phyloP scores from a whole-genome alignment of 23 tunicate genomes.

The Ciona savignyi region DNA sequence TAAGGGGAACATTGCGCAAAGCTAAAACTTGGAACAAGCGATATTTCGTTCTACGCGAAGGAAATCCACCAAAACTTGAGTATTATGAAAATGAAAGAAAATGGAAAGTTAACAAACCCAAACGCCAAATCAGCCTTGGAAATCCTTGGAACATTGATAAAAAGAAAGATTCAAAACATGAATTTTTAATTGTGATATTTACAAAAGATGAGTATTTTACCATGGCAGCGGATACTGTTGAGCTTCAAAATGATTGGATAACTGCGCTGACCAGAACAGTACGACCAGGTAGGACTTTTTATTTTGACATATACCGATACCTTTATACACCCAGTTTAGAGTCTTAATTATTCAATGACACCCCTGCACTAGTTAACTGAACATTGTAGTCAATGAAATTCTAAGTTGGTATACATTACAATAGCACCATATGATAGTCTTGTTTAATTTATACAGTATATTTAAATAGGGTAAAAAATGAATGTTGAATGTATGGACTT shows the following conservation, averaged over 20 bases:
- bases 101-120: slow-evolving; percentile 62
- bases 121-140: slow-evolving; percentile 38
- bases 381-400: too few relatives aligned
- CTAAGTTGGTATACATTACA: too few relatives aligned
- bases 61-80: slow-evolving; percentile 69
- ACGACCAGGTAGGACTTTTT: slow-evolving; percentile 46
- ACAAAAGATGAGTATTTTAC: slow-evolving; percentile 79
- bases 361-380: too few relatives aligned
- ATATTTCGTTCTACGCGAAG: slow-evolving; percentile 75
- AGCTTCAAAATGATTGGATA: slow-evolving; percentile 59
- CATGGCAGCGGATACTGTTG: slow-evolving; percentile 87
- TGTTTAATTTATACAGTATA: too few relatives aligned
- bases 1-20: slow-evolving; percentile 65
- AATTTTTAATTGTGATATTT: slow-evolving; percentile 68
- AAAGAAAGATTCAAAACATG: slow-evolving; percentile 65
- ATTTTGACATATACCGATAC: too few relatives aligned
- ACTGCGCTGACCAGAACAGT: slow-evolving; percentile 45
- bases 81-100: slow-evolving; percentile 72
- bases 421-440: too few relatives aligned
- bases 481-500: too few relatives aligned
- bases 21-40: slow-evolving; percentile 85
- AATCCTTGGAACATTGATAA: slow-evolving; percentile 77
- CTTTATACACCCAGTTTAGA: too few relatives aligned
- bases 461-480: too few relatives aligned
- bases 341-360: too few relatives aligned